These are phyloP conservation scores for Drosophila pruinosa DNA, from an alignment of 1,140 invertebrate genomes.

Conservation along the genomic window DNA sequence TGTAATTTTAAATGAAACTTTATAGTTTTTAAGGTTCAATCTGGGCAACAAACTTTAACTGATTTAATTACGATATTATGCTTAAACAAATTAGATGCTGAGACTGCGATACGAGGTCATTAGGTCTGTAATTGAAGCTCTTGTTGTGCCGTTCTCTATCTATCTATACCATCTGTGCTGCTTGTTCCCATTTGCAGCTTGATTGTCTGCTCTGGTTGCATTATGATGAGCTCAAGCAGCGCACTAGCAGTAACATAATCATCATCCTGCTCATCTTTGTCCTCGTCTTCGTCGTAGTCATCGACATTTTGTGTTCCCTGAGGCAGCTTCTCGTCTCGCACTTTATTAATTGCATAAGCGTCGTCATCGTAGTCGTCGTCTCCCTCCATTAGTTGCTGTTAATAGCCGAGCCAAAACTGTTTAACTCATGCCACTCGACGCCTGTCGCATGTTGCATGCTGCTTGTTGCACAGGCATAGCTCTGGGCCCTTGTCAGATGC, in stretches of 20 bases:
- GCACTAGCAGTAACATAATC: not conserved
- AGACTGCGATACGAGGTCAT: not conserved
- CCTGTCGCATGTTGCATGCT: conserved; percentile 36
- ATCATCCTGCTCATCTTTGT: no score
- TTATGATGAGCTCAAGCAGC: conserved; percentile 6
- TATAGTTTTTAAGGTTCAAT: no score
- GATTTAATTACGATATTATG: no score
- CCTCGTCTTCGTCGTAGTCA: not conserved
- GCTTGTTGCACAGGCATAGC: conserved; percentile 8
- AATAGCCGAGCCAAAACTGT: conserved; percentile 71
- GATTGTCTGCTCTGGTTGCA: not conserved
- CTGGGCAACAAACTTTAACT: no score
- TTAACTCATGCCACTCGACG: conserved; percentile 52
- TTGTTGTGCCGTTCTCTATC: conserved; percentile 1
- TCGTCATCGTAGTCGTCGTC: conserved; percentile 29
- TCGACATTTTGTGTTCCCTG: not conserved
- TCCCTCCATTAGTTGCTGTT: conserved; percentile 71
- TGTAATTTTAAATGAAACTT: no score
- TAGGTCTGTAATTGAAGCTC: not conserved
- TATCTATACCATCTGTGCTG: conserved; percentile 17
- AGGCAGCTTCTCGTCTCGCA: conserved; percentile 23
- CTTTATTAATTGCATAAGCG: conserved; percentile 70
- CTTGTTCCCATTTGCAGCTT: not conserved
- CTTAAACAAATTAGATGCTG: not conserved
- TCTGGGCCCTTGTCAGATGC: conserved; percentile 11